Evolutionary conservation across 1,140 invertebrate genomes (phyloP), one percentile per base, ranked within the genome.

Genomic region (Drosophila neocordata): DNA sequence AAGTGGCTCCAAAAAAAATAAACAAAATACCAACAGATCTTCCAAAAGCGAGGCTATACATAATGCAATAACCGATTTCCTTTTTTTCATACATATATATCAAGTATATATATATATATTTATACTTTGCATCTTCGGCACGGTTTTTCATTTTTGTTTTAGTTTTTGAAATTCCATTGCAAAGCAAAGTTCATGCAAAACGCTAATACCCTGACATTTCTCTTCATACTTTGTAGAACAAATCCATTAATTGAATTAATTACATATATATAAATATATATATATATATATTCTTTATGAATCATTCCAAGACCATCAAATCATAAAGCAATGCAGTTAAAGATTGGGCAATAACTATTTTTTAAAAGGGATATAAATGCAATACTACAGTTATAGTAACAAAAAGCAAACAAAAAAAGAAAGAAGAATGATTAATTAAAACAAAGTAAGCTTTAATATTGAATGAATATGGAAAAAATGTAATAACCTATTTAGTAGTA

Each of bases 181-280:
- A 48, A 20, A 35, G 65, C 27, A 81, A 85, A 85, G 82, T 78
- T 85, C 82, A 85, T 85, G 82, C 82, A 85, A 87, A 85, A 68
- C 73, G 67, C 74, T 72, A 76, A 66, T 65, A 85, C 65, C 41
- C 67, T 38, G 55, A 61, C 53, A 71, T 55, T 56, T 65, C 35
- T 64, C 22, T n/a, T 62, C 15, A 48, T 20, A 48, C 41, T 48
- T 20, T 48, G 41, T 48, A 48, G 41, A 69, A 38, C 51, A 60
- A 52, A 52, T 63, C 52, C 55, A 35, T 31, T 31, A 59, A 55
- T 55, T 53, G 48, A 66, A 56, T 73, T 73, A 73, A 73, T 61
- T 38, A 73, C 48, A 59, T 72, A 64, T 72, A 27, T 66, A 53
- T 31, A 31, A 6, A 31, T 31, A 31, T 31, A 31, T 7, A 56